Base-by-base conservation (phyloP, 2,113 vertebrate species). In the Todiramphus chloris region DNA sequence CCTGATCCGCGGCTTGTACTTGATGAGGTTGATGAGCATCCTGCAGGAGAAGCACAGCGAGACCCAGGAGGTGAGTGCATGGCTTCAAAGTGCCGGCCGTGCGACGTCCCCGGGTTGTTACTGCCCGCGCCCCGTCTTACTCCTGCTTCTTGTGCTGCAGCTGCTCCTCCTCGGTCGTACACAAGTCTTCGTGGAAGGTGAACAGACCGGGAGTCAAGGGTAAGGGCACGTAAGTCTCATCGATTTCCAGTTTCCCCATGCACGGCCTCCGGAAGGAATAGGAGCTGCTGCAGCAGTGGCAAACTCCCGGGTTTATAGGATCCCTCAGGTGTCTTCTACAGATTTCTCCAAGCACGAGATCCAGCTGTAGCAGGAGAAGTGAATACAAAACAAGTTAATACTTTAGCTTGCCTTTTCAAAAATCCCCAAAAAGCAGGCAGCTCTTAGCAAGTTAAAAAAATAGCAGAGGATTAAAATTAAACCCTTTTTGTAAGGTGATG, bases 261-360 rank as follows among this genome's bases (percentile, higher is more conserved):
- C 97, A 97, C 0, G 73, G 85, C 55, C 96, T 91, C 46, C 94
- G 44, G 76, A 90, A 80, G 31, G 94, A 89, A 1, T 96, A 96
- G 6, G 85, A 89, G 33, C 72, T 56, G 7, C 80, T 89, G 20
- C 97, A 97, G 80, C 97, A 98, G 60, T 60, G 90, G 28, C 92
- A 95, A 10, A 97, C 79, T 0, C 79, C 83, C 0, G 89, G n/a
- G n/a, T 90, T 97, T 50, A 96, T 87, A 9, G 94, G 67, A 1
- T 87, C 17, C 1, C 21, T 16, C 12, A 85, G 56, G 18, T 97
- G 96, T 50, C 95, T 81, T 68, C 96, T 94, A 21, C 96, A 97
- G 37, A 98, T 86, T 77, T 64, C 94, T 78, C 96, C 96, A 31
- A 97, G 73, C 69, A 97, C 78, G 1, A 97, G 87, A 62, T 95